Conservation (phyloP, 2,113 vertebrate genomes). For the Diphyllodes magnificus region DNA sequence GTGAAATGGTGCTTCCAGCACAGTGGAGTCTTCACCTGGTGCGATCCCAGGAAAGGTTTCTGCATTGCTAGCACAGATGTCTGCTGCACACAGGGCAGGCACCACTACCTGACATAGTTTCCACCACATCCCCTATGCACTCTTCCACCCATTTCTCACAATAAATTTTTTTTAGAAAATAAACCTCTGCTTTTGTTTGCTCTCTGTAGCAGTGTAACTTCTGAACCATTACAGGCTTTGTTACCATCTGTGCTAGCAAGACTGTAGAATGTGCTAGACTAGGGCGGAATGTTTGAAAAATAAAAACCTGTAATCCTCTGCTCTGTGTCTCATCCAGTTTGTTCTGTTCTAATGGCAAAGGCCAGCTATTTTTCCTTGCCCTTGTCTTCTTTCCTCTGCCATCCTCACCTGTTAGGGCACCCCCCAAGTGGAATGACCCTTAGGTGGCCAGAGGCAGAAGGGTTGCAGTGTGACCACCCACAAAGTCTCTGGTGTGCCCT, state of each 20-base stretch:
- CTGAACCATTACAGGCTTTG: slow-evolving; percentile 40
- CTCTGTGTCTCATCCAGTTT: slow-evolving; percentile 27
- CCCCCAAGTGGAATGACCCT: neutral
- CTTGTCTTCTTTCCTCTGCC: neutral
- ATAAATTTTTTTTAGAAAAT: neutral
- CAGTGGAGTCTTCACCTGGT: neutral
- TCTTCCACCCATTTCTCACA: neutral
- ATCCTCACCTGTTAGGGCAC: neutral
- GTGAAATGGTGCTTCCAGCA: neutral
- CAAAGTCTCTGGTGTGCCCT: neutral
- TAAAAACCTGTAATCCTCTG: slow-evolving; percentile 66
- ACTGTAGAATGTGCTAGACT: slow-evolving; percentile 63
- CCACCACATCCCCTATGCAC: neutral
- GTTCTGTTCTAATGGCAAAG: neutral
- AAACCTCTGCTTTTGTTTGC: slow-evolving; percentile 46
- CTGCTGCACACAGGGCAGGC: neutral
- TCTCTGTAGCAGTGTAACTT: slow-evolving; percentile 47
- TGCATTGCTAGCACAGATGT: neutral
- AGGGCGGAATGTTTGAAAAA: slow-evolving; percentile 63
- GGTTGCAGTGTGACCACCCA: neutral
- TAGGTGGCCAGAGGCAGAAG: neutral
- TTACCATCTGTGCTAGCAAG: slow-evolving; percentile 56
- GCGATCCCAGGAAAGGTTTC: neutral
- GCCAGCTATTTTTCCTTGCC: neutral
- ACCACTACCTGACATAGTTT: neutral